These are phyloP conservation scores for Agrypnus murinus DNA, from an alignment of 2,888 invertebrate genomes.

Conservation along the genomic window DNA sequence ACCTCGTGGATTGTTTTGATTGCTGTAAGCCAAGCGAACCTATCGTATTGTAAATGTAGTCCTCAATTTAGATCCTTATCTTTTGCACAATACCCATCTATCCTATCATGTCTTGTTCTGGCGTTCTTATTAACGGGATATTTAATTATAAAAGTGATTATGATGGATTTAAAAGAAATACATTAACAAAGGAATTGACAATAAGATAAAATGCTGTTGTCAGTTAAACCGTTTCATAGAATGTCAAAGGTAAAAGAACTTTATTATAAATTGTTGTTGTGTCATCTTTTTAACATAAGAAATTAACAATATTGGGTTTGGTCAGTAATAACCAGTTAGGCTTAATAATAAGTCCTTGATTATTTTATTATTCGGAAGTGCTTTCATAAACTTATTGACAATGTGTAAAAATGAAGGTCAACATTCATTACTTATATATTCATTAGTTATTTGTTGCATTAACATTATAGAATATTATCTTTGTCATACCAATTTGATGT, in stretches of 20 bases:
- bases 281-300: no score
- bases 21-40: constrained; percentile 25
- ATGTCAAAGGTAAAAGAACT: neutral
- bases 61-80: constrained; percentile 33
- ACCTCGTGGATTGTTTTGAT: constrained; percentile 24
- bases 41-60: constrained; percentile 29
- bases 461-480: no score
- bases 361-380: no score
- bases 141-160: constrained; percentile 22
- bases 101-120: neutral
- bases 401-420: no score
- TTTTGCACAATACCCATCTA: constrained; percentile 1
- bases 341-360: no score
- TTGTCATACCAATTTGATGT: no score
- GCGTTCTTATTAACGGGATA: constrained; percentile 33
- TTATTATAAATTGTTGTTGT: no score
- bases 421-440: no score
- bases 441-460: no score
- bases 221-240: constrained; percentile 13
- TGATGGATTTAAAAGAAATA: constrained; percentile 3
- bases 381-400: no score
- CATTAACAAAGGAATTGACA: neutral
- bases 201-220: neutral
- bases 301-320: no score
- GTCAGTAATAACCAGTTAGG: no score